Percentiles rank a stretch among this genome's conserved stretches.
phyloP scores from a whole-genome alignment of 2,797 vertebrate species.

The Sebastes itinus region DNA sequence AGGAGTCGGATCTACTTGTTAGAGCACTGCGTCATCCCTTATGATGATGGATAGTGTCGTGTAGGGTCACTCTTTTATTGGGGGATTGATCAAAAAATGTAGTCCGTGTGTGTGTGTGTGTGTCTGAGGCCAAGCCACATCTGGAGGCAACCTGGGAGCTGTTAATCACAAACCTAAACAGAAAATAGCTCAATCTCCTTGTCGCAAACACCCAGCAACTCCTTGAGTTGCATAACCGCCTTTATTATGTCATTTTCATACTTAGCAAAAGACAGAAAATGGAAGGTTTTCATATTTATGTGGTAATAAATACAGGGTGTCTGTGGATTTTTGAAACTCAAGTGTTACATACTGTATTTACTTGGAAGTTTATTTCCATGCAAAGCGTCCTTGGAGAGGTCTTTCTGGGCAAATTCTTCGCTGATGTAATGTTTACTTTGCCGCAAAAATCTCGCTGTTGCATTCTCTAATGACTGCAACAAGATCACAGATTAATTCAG shows the following conservation, averaged over 20 bases:
- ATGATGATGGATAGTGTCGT: constrained; percentile 64
- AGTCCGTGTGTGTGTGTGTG: constrained; percentile 16
- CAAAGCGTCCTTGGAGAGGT: constrained; percentile 37
- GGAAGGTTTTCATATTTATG: constrained; percentile 50
- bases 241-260: constrained; percentile 58
- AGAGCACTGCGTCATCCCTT: constrained; percentile 55
- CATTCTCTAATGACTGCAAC: constrained; percentile 59
- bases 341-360: constrained; percentile 51
- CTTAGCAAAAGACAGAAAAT: constrained; percentile 40
- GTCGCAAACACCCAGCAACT: constrained; percentile 69
- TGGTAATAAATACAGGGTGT: constrained; percentile 55
- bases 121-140: constrained; percentile 62
- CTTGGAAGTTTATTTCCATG: constrained; percentile 44
- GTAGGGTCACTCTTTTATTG: constrained; percentile 52
- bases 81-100: constrained; percentile 57
- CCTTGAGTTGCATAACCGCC: constrained; percentile 57
- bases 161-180: constrained; percentile 75
- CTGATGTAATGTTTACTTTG: constrained; percentile 73
- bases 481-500: constrained; percentile 58
- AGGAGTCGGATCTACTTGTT: constrained; percentile 65
- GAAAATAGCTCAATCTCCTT: constrained; percentile 64
- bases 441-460: constrained; percentile 61
- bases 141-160: constrained; percentile 73
- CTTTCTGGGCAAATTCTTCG: constrained; percentile 58
- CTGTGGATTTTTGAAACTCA: constrained; percentile 30